Evolutionary conservation across 2,888 invertebrate genomes (phyloP).

Genomic region (Dorcus parallelipipedus): DNA sequence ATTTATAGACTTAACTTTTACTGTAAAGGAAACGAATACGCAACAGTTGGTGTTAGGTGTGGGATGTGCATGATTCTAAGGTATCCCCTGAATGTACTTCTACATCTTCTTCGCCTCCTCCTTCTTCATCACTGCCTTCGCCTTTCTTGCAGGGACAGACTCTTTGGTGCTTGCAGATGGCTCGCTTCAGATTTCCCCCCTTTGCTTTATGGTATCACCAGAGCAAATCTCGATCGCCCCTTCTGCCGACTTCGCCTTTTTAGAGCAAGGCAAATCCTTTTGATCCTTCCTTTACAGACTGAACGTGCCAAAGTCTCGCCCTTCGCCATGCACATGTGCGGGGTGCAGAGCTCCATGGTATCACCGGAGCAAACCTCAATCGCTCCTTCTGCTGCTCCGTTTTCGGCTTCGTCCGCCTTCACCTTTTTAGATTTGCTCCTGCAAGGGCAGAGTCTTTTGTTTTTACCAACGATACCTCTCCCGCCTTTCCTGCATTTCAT

Average conservation of each 20-base stretch:
- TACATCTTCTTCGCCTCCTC: too few relatives aligned
- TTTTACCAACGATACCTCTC: neutral
- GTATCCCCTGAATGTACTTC: neutral
- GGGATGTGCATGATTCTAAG: neutral
- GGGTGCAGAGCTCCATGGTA: too few relatives aligned
- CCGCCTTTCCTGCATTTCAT: neutral
- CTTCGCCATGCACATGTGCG: constrained; percentile 14
- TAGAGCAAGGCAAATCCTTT: neutral
- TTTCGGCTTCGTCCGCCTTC: neutral
- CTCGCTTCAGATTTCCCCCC: constrained; percentile 9
- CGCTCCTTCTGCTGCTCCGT: too few relatives aligned
- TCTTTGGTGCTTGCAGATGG: neutral
- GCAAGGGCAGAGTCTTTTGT: constrained; percentile 9
- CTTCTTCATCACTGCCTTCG: too few relatives aligned
- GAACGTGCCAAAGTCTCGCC: constrained; percentile 13
- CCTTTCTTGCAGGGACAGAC: neutral
- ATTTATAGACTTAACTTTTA: too few relatives aligned
- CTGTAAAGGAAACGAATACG: too few relatives aligned
- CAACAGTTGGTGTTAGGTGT: neutral
- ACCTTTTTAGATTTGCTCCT: neutral
- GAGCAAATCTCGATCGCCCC: neutral
- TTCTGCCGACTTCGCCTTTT: neutral
- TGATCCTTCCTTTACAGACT: constrained; percentile 6
- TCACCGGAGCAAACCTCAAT: neutral
- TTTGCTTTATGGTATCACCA: neutral